Percentiles rank a stretch among this genome's conserved stretches.
Evolutionary conservation across 2,888 invertebrate species (phyloP).

Genomic region (Osedax frankpressi): DNA sequence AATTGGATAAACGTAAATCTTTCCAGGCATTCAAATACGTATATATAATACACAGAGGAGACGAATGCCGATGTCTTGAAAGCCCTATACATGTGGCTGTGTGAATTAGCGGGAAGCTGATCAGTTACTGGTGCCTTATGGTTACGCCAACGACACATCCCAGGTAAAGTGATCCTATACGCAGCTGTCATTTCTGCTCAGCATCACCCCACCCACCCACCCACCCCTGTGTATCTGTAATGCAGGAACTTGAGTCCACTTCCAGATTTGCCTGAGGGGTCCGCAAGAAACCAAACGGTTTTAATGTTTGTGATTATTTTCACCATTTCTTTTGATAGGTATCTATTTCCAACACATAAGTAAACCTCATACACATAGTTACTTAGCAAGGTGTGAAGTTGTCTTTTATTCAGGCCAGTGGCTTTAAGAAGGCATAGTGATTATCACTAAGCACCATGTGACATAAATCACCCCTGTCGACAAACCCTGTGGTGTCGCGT

Average conservation of each 20-base stretch:
- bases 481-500: too few species aligned
- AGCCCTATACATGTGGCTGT: background rate
- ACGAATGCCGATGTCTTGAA: background rate
- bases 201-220: too few species aligned
- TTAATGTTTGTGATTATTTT: constrained; percentile 2
- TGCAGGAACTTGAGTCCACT: background rate
- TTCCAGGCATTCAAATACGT: background rate
- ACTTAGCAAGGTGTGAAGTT: background rate
- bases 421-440: too few species aligned
- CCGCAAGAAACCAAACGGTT: background rate
- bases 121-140: constrained; percentile 9
- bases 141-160: background rate
- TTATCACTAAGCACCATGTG: too few species aligned
- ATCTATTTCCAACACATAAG: background rate
- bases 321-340: background rate
- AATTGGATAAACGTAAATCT: constrained; percentile 8
- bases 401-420: background rate
- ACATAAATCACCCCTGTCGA: too few species aligned
- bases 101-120: background rate
- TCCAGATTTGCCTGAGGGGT: background rate
- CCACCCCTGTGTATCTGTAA: background rate
- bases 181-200: constrained; percentile 8
- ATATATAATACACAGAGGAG: background rate
- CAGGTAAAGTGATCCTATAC: background rate
- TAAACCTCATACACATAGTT: background rate